Base-by-base conservation (phyloP, 2,113 vertebrate species). In the Chlamydotis undulata region DNA sequence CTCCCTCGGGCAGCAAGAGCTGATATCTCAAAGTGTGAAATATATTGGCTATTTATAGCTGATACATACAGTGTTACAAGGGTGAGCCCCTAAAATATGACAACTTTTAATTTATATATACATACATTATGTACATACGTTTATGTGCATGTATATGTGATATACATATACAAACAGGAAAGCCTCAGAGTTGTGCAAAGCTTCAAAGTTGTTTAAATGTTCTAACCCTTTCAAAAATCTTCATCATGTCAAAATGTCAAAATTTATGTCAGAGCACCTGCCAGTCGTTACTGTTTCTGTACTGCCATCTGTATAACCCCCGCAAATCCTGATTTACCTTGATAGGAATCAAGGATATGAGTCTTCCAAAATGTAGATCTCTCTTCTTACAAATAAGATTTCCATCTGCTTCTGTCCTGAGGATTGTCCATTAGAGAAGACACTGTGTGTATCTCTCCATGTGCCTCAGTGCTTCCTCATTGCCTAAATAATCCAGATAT, bases 71-170 rank as follows among this genome's bases (percentile, higher is more conserved):
- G 21, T 1, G 15, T 26, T 39, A 47, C n/a, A 28, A 23, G 19
- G 5, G 7, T n/a, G 33, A 68, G 25, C 15, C 8, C 7, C 49
- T 57, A 37, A 61, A 83, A 70, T 11, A 6, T 0, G 37, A 5
- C 15, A 7, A 5, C 9, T 14, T 35, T 6, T 25, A 14, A 15
- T 43, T 31, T 13, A 13, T 7, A 17, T 14, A 4, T 12, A 12
- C 4, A 6, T 2, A 21, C 4, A 10, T 2, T 1, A 18, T 5
- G 3, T 43, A 16, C 9, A 8, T 4, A 4, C 4, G 4, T 7
- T 3, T 21, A 7, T 56, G 3, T 43, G 17, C 4, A 1, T 24
- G 25, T 3, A 2, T 39, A 10, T 8, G 12, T n/a, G 19, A 19
- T 14, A 16, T 19, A 3, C 13, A 4, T n/a, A 23, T 4, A 41